phyloP scores from a whole-genome alignment of 2,113 vertebrate species.

The Anhinga anhinga region DNA sequence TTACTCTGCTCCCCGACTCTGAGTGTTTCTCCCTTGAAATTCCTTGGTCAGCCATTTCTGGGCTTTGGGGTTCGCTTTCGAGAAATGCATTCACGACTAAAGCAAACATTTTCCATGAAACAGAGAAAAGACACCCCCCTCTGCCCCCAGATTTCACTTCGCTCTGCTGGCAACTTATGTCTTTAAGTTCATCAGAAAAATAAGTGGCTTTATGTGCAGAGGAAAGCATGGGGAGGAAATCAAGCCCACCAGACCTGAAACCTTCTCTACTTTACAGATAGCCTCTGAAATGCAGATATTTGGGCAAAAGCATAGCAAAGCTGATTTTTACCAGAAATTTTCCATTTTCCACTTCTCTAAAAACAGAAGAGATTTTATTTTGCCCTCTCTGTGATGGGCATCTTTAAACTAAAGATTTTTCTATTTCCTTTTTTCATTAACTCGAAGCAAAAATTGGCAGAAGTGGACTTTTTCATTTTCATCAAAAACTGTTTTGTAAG shows the following conservation, averaged over 20 bases:
- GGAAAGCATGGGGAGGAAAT: background rate
- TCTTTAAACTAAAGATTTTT: background rate
- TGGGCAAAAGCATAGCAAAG: background rate
- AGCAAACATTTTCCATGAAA: background rate
- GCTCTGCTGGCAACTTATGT: background rate
- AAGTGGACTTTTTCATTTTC: background rate
- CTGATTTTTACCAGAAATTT: background rate
- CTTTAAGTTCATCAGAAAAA: background rate
- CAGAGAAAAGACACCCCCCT: background rate
- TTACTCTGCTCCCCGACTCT: constrained; percentile 30
- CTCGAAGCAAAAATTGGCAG: background rate
- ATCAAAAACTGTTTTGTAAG: background rate
- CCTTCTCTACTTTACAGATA: background rate
- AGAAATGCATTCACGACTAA: background rate
- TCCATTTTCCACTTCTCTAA: background rate
- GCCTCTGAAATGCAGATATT: background rate
- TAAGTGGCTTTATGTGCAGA: background rate
- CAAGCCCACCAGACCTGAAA: background rate
- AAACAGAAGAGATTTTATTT: background rate
- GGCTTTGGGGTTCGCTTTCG: background rate
- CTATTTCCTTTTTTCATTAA: background rate
- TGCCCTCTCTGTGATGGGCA: background rate
- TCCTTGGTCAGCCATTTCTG: constrained; percentile 34
- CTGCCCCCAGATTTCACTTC: background rate
- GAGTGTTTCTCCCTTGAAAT: constrained; percentile 2